Evolutionary conservation across 2,797 vertebrate genomes (phyloP).

Genomic region (Manis pentadactyla): DNA sequence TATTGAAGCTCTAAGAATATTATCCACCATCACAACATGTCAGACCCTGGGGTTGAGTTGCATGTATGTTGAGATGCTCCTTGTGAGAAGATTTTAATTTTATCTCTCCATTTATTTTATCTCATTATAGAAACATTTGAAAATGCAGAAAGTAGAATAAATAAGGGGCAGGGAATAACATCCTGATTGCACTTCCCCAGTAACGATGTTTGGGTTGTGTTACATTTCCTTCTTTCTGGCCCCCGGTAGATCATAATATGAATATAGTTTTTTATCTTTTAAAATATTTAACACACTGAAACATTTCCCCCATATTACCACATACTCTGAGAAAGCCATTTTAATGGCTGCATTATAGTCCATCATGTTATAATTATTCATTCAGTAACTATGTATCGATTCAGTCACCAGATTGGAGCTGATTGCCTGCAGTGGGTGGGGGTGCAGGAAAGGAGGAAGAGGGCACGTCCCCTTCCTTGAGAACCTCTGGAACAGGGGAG

Average conservation of each 20-base stretch:
- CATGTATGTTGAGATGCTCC: not conserved
- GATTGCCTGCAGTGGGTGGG: no score
- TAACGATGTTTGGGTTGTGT: not conserved
- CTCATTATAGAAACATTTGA: not conserved
- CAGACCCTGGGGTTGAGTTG: not conserved
- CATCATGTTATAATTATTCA: not conserved
- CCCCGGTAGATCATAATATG: not conserved
- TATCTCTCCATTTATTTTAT: not conserved
- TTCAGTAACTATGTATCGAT: not conserved
- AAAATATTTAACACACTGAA: not conserved
- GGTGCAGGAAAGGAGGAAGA: not conserved
- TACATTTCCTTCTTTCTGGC: not conserved
- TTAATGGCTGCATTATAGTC: not conserved
- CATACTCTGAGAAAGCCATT: not conserved
- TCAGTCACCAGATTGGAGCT: not conserved
- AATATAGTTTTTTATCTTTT: not conserved
- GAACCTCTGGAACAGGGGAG: not conserved
- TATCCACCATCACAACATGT: constrained; percentile 46
- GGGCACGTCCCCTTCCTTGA: not conserved
- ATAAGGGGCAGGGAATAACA: accelerated
- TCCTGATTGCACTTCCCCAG: not conserved
- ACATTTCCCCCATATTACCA: not conserved
- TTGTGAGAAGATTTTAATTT: not conserved
- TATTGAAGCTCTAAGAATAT: constrained; percentile 55
- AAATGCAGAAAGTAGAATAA: not conserved